Conservation (phyloP, 1,140 invertebrate genomes). For the Cardiocondyla obscurior region DNA sequence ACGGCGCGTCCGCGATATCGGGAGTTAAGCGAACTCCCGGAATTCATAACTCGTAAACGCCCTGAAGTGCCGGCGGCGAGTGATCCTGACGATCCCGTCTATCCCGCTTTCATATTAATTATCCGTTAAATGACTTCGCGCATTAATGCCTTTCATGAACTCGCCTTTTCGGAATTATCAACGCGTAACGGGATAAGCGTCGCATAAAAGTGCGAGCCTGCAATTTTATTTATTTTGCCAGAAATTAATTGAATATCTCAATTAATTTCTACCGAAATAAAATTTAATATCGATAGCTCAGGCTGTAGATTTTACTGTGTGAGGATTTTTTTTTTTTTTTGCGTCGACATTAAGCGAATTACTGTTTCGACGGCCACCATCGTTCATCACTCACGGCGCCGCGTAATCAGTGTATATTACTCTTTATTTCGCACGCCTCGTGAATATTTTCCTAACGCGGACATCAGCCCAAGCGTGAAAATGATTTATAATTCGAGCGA, state of each 20-base stretch:
- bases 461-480: background rate
- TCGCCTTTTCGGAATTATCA: conserved; percentile 9
- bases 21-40: conserved; percentile 46
- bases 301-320: no score
- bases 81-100: conserved; percentile 2
- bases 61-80: background rate
- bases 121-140: conserved; percentile 18
- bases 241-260: background rate
- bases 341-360: background rate
- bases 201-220: background rate
- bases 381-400: background rate
- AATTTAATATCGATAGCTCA: no score
- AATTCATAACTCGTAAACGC: conserved; percentile 47
- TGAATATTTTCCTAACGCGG: background rate
- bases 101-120: conserved; percentile 42
- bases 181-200: background rate
- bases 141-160: background rate
- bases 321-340: no score
- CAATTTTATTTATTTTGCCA: background rate
- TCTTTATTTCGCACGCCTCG: background rate
- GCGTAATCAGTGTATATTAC: background rate
- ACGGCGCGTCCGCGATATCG: conserved; percentile 40
- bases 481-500: conserved; percentile 9
- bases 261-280: no score
- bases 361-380: background rate